Base-by-base conservation (phyloP, 2,797 vertebrate species). In the Onychomys leucogaster region DNA sequence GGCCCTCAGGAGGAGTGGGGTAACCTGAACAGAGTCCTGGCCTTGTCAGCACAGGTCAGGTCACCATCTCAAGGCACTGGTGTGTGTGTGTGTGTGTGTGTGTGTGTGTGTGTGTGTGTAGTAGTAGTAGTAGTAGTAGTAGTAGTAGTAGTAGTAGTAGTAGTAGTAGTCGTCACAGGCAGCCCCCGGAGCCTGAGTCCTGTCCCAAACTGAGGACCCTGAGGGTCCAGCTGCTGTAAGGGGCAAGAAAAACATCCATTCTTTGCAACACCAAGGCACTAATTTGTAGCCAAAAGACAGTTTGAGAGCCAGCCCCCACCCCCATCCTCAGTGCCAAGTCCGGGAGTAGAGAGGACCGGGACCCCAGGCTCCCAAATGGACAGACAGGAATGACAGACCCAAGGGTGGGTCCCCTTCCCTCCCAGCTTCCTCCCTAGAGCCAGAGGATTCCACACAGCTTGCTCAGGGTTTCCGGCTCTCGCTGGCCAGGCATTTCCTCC, bases 401-500 rank as follows among this genome's bases (percentile, higher is more conserved):
- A 7, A 25, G 82, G 91, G 46, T 0, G 2, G 55, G n/a, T 19
- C 89, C 37, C 83, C 65, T 76, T 78, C 29, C 59, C 46, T 43
- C 67, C 34, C 82, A 9, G 8, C 65, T 67, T 82, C 63, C 90
- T 17, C 16, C 37, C 2, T 5, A 5, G 82, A 16, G 67, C 91
- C 91, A 14, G 3, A n/a, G 52, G 90, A 57, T 83, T 87, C 85
- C 0, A 0, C 10, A 61, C 5, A 11, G 80, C 41, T 77, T 59
- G 86, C 43, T 49, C 63, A 3, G 80, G 37, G 81, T 65, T 93
- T 94, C 90, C 34, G 19, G 73, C 77, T 95, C 67, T 94, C 80
- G 76, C 83, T 63, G 37, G 63, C 65, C 8, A 7, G 55, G 94
- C 88, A 69, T 87, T 95, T 94, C 94, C 92, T 92, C 81, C n/a